These are phyloP conservation scores for Amphipoea oculea DNA, from an alignment of 2,888 invertebrate genomes.

Conservation along the genomic window DNA sequence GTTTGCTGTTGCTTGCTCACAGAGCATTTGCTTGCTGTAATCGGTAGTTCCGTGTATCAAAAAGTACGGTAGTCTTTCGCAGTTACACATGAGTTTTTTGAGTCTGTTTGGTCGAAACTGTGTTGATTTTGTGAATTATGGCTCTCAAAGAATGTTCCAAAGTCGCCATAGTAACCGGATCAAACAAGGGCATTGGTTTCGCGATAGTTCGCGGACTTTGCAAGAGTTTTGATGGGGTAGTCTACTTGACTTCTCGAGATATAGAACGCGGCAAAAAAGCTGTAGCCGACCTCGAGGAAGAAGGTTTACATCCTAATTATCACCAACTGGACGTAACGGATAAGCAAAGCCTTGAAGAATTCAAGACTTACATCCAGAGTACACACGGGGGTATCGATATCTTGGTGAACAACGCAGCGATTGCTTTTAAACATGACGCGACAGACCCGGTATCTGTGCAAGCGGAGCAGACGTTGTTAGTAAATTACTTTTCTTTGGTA, in stretches of 20 bases:
- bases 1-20: too few relatives aligned
- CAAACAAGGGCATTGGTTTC: slow-evolving; percentile 93
- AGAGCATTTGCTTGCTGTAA: too few relatives aligned
- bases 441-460: slow-evolving; percentile 92
- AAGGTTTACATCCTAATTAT: slow-evolving; percentile 90
- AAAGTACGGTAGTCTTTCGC: too few relatives aligned
- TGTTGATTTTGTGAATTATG: slow-evolving; percentile 65
- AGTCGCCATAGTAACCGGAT: slow-evolving; percentile 91
- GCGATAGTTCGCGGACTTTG: slow-evolving; percentile 93
- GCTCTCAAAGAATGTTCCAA: slow-evolving; percentile 65
- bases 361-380: slow-evolving; percentile 90
- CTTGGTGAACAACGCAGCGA: slow-evolving; percentile 94
- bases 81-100: too few relatives aligned
- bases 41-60: too few relatives aligned
- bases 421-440: slow-evolving; percentile 91
- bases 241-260: slow-evolving; percentile 93
- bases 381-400: slow-evolving; percentile 93
- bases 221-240: slow-evolving; percentile 92
- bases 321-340: slow-evolving; percentile 93
- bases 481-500: slow-evolving; percentile 93
- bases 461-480: slow-evolving; percentile 92
- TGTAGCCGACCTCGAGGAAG: slow-evolving; percentile 89
- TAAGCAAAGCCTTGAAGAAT: slow-evolving; percentile 89
- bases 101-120: too few relatives aligned
- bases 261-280: slow-evolving; percentile 90